phyloP scores from a whole-genome alignment of 2,888 invertebrate genomes.

The Tenthredo notha region DNA sequence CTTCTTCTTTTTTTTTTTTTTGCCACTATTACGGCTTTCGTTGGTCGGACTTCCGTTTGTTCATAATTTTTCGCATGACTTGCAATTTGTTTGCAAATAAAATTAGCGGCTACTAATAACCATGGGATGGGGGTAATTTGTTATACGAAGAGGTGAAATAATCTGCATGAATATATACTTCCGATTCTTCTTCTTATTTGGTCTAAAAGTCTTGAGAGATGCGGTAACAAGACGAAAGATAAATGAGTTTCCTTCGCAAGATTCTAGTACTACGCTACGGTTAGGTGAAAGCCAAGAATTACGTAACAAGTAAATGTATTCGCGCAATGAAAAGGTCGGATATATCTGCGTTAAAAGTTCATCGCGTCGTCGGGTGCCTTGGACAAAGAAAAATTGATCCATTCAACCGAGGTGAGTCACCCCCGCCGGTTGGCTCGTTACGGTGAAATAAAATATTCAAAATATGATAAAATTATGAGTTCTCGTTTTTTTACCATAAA shows the following conservation, averaged over 20 bases:
- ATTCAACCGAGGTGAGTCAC: slow-evolving; percentile 37
- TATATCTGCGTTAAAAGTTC: slow-evolving; percentile 43
- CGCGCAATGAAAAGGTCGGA: slow-evolving; percentile 38
- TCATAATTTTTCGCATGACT: background rate
- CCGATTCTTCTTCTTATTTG: background rate
- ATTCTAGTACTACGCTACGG: slow-evolving; percentile 12
- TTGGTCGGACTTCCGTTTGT: slow-evolving; percentile 4
- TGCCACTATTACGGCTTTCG: background rate
- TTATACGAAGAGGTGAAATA: background rate
- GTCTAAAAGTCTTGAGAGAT: background rate
- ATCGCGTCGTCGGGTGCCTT: slow-evolving; percentile 15
- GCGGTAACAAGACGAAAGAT: background rate
- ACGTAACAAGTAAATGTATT: slow-evolving; percentile 67
- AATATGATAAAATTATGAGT: slow-evolving; percentile 10
- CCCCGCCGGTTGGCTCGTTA: background rate
- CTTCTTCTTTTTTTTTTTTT: background rate
- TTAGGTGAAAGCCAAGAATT: slow-evolving; percentile 65
- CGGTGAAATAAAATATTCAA: slow-evolving; percentile 5
- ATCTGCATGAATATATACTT: background rate
- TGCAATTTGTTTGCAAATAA: background rate
- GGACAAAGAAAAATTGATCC: slow-evolving; percentile 33
- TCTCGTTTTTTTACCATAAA: background rate
- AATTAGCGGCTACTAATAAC: background rate
- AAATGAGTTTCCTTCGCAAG: slow-evolving; percentile 15
- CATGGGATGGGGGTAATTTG: background rate